Conservation (phyloP, 1,140 invertebrate genomes). For the Drosophila albomicans region DNA sequence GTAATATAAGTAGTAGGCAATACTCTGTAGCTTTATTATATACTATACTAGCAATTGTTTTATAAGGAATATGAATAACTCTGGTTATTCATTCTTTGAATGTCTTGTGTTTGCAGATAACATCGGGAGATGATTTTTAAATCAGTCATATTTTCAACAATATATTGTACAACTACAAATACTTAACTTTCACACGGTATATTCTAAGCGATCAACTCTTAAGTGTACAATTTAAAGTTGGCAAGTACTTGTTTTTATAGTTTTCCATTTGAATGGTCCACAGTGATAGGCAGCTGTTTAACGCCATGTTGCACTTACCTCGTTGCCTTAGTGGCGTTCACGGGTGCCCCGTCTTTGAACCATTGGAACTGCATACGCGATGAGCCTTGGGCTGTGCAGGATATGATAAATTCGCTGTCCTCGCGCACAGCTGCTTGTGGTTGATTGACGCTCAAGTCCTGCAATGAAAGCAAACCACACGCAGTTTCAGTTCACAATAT, state of each 20-base stretch:
- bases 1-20: too few relatives aligned
- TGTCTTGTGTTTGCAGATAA: too few relatives aligned
- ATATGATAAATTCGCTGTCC: slow-evolving; percentile 90
- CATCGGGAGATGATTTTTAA: too few relatives aligned
- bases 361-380: slow-evolving; percentile 90
- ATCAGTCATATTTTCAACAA: too few relatives aligned
- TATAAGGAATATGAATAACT: too few relatives aligned
- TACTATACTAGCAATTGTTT: too few relatives aligned
- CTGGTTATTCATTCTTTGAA: too few relatives aligned
- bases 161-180: not conserved
- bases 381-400: slow-evolving; percentile 91
- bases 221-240: not conserved
- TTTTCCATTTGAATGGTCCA: slow-evolving; percentile 28
- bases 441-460: slow-evolving; percentile 88
- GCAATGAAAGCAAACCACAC: slow-evolving; percentile 64
- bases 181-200: not conserved
- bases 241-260: slow-evolving; percentile 1
- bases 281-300: slow-evolving; percentile 20
- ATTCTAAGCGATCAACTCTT: not conserved
- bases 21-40: too few relatives aligned
- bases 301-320: slow-evolving; percentile 86
- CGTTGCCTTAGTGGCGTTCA: slow-evolving; percentile 89
- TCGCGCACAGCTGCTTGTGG: slow-evolving; percentile 88
- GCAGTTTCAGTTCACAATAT: slow-evolving; percentile 54
- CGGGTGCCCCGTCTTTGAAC: slow-evolving; percentile 91